Base-by-base conservation (phyloP, 2,888 invertebrate species). In the Clistopyga incitator region DNA sequence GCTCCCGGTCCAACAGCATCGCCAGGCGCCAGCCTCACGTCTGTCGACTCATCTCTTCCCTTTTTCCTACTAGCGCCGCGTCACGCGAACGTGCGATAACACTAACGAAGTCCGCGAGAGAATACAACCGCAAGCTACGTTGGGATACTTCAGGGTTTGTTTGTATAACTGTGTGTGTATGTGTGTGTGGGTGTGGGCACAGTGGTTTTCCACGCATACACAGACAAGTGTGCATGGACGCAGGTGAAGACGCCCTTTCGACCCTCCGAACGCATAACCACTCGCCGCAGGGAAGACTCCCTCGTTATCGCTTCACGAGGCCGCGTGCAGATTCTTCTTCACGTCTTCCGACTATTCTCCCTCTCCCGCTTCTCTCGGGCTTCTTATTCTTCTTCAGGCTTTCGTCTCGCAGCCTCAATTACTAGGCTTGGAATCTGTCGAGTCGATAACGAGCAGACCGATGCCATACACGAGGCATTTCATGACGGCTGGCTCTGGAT, bases 81-180 rank as follows among this genome's bases (percentile, higher is more conserved):
- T 90, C 90, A 90, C 90, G 90, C 90, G 86, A 90, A 78, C 87
- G 78, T 82, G 87, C 89, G 90, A 90, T 90, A 90, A 90, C 89
- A 87, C 90, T 90, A 89, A 90, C 90, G 88, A 88, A 90, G 75
- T 72, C 72, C 72, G 54, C 42, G 38, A 75, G 64, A 54, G 52
- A 45, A 65, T 56, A 25, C 67, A 45, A 67, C 67, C 54, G 13
- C 45, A 67, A 25, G 67, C 29, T 59, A 59, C 61, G 34, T n/a
- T 68, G 34, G 15, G 47, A 71, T 47, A 34, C 56, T 47, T 13
- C 15, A 47, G 29, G 61, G 15, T 38, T 3, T 54, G 11, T 42
- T 8, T 64, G n/a, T 13, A 6, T 8, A 3, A 25, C 6, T 29
- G 1, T 45, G 52, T n/a, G 23, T 29, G 8, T 25, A 25, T 64